Evolutionary conservation across 2,113 vertebrate species (phyloP).

Genomic region (Tetraodon nigroviridis): DNA sequence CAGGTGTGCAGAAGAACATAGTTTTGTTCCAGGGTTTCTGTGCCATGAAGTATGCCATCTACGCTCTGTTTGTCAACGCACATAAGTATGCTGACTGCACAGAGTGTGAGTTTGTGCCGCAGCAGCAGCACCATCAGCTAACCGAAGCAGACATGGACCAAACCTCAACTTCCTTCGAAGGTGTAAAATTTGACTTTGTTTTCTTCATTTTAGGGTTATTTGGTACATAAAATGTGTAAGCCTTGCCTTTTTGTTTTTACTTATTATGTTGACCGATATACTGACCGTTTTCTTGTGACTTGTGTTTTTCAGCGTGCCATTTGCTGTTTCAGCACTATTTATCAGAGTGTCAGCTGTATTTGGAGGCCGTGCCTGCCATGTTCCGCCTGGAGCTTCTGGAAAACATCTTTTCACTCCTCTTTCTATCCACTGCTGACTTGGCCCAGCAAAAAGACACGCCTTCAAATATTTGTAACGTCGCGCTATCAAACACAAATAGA

Average conservation of each 20-base stretch:
- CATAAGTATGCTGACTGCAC: slow-evolving; percentile 74
- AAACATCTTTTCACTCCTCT: slow-evolving; percentile 95
- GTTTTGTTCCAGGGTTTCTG: slow-evolving; percentile 88
- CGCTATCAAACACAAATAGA: slow-evolving; percentile 1
- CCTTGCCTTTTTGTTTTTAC: not conserved
- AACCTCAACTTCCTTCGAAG: slow-evolving; percentile 37
- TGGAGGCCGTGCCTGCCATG: slow-evolving; percentile 80
- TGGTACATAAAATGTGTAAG: not conserved
- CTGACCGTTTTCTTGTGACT: not conserved
- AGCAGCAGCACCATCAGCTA: slow-evolving; percentile 19
- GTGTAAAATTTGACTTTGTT: slow-evolving; percentile 27
- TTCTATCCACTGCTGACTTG: slow-evolving; percentile 86
- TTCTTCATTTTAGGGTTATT: too few relatives aligned
- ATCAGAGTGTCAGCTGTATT: slow-evolving; percentile 83
- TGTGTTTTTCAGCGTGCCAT: slow-evolving; percentile 69
- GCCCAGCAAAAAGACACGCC: slow-evolving; percentile 40
- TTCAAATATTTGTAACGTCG: not conserved
- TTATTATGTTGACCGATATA: not conserved
- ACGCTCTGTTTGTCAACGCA: slow-evolving; percentile 85
- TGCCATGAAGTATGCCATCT: slow-evolving; percentile 93
- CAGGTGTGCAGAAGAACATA: slow-evolving; percentile 74
- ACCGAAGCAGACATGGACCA: slow-evolving; percentile 36
- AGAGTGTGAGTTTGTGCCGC: slow-evolving; percentile 55
- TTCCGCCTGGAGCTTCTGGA: slow-evolving; percentile 92
- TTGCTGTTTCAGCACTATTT: slow-evolving; percentile 80